Conservation (phyloP, 1,140 invertebrate species). For the Chrysopa pallens region DNA sequence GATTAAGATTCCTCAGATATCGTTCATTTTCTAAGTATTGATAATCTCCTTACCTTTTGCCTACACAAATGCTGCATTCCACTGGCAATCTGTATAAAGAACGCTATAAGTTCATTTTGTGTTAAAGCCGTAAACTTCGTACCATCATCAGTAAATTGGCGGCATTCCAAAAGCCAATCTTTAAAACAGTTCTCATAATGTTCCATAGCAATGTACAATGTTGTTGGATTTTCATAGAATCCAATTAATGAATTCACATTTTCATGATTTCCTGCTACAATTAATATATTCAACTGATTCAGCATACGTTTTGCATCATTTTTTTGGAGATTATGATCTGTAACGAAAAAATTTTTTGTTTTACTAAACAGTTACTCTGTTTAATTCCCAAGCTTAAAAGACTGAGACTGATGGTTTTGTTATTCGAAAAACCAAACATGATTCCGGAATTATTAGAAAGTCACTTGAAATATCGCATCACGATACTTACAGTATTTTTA, state of each 20-base stretch:
- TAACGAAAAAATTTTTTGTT: slow-evolving; percentile 12
- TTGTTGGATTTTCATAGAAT: slow-evolving; percentile 56
- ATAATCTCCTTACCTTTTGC: slow-evolving; percentile 21
- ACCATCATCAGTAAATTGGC: slow-evolving; percentile 33
- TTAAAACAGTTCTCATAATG: slow-evolving; percentile 46
- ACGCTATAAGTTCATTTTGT: slow-evolving; percentile 36
- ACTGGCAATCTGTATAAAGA: slow-evolving; percentile 33
- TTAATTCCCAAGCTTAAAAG: too few species aligned
- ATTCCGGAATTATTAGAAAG: too few species aligned
- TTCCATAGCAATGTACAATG: slow-evolving; percentile 49
- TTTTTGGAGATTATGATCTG: slow-evolving; percentile 37
- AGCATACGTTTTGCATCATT: slow-evolving; percentile 46
- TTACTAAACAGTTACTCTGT: background rate
- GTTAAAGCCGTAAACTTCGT: slow-evolving; percentile 37
- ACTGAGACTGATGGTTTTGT: too few species aligned
- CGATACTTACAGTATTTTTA: too few species aligned
- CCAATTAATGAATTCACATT: slow-evolving; percentile 59
- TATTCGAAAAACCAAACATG: too few species aligned
- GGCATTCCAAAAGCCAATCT: slow-evolving; percentile 39
- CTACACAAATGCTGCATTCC: slow-evolving; percentile 46
- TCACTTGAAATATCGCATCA: too few species aligned
- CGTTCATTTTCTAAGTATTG: too few species aligned
- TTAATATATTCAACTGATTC: slow-evolving; percentile 50
- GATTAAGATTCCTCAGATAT: too few species aligned
- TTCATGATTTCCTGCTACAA: slow-evolving; percentile 43